Evolutionary conservation across 2,888 invertebrate species (phyloP).

Genomic region (Ditula angustiorana): DNA sequence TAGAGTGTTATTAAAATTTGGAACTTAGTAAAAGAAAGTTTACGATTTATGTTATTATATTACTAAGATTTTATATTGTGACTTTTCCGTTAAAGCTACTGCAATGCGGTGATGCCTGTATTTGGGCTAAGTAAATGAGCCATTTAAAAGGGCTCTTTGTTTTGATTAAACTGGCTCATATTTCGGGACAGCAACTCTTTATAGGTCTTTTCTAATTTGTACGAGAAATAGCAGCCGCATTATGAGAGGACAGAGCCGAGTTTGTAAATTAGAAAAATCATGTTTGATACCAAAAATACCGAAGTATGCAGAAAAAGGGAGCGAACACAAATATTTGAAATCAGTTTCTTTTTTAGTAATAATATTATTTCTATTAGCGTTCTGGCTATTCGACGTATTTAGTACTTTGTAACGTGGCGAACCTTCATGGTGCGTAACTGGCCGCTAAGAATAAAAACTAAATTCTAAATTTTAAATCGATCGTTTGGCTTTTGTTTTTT

Average conservation of each 20-base stretch:
- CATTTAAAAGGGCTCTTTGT: slow-evolving; percentile 10
- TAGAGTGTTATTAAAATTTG: too few relatives aligned
- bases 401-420: too few relatives aligned
- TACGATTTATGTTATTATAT: too few relatives aligned
- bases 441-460: too few relatives aligned
- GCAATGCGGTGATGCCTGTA: neutral
- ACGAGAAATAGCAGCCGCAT: neutral
- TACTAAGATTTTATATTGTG: too few relatives aligned
- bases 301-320: neutral
- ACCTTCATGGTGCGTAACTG: too few relatives aligned
- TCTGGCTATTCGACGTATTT: too few relatives aligned
- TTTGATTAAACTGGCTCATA: slow-evolving; percentile 14
- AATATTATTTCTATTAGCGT: too few relatives aligned
- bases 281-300: neutral
- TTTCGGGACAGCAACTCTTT: slow-evolving; percentile 8
- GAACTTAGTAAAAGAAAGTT: too few relatives aligned
- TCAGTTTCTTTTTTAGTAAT: too few relatives aligned
- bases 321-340: neutral
- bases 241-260: neutral
- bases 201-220: slow-evolving; percentile 11
- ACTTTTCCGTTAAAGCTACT: neutral
- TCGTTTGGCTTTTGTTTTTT: too few relatives aligned
- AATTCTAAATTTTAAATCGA: too few relatives aligned
- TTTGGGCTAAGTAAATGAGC: neutral
- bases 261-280: neutral